A percentile compares a stretch with the other conserved stretches of the same genome.
These are phyloP conservation scores for Lynx canadensis DNA, from an alignment of 2,113 vertebrate species.

Conservation along the genomic window DNA sequence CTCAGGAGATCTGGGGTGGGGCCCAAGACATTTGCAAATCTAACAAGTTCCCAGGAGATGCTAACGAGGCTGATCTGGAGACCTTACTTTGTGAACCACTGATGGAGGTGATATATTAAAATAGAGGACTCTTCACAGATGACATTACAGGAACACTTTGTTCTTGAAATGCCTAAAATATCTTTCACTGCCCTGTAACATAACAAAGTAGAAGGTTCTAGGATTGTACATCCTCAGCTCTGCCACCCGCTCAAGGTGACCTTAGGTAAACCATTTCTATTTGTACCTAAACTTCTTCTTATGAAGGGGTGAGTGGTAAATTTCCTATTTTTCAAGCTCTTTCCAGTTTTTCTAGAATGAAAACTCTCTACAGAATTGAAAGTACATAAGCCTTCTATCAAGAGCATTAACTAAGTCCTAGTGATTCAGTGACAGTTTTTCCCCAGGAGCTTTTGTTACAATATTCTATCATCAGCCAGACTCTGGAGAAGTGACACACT, in stretches of 20 bases:
- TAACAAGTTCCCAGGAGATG: not conserved
- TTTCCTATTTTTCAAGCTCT: not conserved
- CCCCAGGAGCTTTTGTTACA: not conserved
- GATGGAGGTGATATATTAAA: not conserved
- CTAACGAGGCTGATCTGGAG: not conserved
- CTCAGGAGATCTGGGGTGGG: not conserved
- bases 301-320: rapidly evolving
- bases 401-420: not conserved
- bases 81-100: not conserved
- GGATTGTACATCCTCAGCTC: not conserved
- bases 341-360: not conserved
- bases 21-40: not conserved
- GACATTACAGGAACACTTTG: not conserved
- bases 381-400: not conserved
- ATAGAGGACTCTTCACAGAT: not conserved
- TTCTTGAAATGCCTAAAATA: not conserved
- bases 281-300: not conserved
- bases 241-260: not conserved
- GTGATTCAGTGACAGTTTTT: not conserved
- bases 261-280: not conserved
- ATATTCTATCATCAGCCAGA: not conserved
- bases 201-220: not conserved
- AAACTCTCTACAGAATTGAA: not conserved
- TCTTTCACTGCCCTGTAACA: not conserved
- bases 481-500: not conserved